A percentile compares a stretch with the other conserved stretches of the same genome.
phyloP scores from a whole-genome alignment of 2,888 invertebrate genomes.

The Teleiodes luculella region DNA sequence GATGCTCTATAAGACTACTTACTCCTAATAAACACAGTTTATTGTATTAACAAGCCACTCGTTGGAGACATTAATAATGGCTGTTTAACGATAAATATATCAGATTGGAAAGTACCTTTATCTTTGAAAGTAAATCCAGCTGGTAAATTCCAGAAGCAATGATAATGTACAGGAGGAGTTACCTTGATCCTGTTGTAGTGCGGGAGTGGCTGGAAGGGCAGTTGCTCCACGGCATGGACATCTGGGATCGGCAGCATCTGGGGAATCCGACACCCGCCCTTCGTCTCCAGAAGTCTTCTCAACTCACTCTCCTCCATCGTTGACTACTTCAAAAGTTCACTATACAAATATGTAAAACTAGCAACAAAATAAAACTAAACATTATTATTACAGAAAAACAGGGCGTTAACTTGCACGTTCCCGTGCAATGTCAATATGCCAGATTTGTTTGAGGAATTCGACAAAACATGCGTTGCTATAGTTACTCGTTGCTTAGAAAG shows the following conservation, averaged over 20 bases:
- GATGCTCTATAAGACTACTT: no score
- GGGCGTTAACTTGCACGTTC: not conserved
- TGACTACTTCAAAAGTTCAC: not conserved
- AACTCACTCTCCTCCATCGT: conserved; percentile 67
- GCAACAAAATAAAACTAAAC: conserved; percentile 18
- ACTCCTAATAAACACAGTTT: no score
- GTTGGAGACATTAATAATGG: no score
- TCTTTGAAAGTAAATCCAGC: no score
- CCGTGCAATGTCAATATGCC: not conserved
- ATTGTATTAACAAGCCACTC: no score
- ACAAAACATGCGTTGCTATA: conserved; percentile 6
- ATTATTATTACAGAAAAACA: not conserved
- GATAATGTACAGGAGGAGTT: conserved; percentile 15
- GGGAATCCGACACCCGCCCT: conserved; percentile 66
- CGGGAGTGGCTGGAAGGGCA: conserved; percentile 61
- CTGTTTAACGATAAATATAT: no score
- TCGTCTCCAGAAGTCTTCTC: conserved; percentile 61
- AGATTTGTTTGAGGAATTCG: conserved; percentile 19
- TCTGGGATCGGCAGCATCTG: conserved; percentile 62
- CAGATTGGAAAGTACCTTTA: no score
- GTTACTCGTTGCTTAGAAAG: conserved; percentile 10
- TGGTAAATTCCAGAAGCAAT: no score
- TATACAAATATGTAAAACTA: conserved; percentile 19
- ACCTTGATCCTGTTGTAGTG: conserved; percentile 70
- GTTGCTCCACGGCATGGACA: conserved; percentile 51